Base-by-base conservation (phyloP, 2,113 vertebrate species). In the Entosphenus tridentatus region DNA sequence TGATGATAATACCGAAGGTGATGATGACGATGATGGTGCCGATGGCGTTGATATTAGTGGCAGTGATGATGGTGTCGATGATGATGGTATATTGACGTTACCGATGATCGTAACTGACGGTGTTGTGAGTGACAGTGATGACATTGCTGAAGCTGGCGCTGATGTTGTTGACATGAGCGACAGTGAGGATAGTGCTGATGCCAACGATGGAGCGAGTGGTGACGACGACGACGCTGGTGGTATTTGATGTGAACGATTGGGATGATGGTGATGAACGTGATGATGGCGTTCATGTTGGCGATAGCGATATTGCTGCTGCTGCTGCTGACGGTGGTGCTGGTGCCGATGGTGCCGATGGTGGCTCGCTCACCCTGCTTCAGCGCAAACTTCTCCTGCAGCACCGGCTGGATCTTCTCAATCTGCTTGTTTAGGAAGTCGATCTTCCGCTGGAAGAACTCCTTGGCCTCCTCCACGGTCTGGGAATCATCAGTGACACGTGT, bases 351-450 rank as follows among this genome's bases (percentile, higher is more conserved):
- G 21, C n/a, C n/a, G 8, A 8, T 65, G 39, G 62, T n/a, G 2
- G 10, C n/a, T 57, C n/a, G 10, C 71, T 69, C 62, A 87, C 88
- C 87, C 81, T 93, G 88, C 74, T 89, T 93, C 87, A 93, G 86
- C 56, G 78, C 78, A 7, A 89, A 84, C 70, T 90, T 93, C 75
- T 95, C 88, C 72, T 93, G 88, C 56, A 95, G 80, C 5, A 86
- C 83, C 2, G 87, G 89, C 72, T 92, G 88, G 74, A 95, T 87
- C 73, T 92, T 93, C 76, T 95, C 88, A 74, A 91, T 95, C 76
- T 95, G 88, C 75, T 89, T 91, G 4, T 87, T 91, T 56, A 93
- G 82, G 69, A 92, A 93, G 67, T 93, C 88, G 68, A 93, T 84
- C 76, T 91, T 95, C 58, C 88, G 82, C 74, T 86, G 89, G 78